Conservation (phyloP, 2,113 vertebrate species). For the Pseudorectes ferrugineus region DNA sequence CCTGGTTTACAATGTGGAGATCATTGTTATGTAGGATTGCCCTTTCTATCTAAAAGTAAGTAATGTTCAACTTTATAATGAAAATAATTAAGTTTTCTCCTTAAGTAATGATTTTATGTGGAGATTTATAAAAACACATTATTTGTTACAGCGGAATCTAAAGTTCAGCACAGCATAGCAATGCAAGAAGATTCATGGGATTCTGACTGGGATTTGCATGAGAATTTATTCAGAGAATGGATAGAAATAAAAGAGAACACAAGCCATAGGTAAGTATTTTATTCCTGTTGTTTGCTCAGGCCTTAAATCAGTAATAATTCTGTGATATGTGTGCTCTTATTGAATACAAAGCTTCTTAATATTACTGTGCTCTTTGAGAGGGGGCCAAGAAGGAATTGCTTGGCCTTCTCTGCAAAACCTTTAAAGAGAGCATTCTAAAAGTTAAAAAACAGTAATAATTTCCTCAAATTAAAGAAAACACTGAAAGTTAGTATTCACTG, state of each 20-base stretch:
- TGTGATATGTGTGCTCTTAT: neutral
- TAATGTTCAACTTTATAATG: neutral
- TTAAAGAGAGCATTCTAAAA: neutral
- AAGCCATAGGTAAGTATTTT: conserved; percentile 79
- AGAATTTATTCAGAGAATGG: conserved; percentile 89
- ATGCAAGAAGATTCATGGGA: conserved; percentile 95
- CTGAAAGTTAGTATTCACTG: neutral
- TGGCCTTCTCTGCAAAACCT: neutral
- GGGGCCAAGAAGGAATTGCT: neutral
- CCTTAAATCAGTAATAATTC: neutral
- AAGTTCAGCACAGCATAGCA: conserved; percentile 77
- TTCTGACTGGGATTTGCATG: conserved; percentile 88
- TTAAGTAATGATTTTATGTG: neutral
- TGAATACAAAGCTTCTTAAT: neutral
- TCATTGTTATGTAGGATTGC: conserved; percentile 93
- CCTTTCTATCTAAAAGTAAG: conserved; percentile 96
- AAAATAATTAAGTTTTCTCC: neutral
- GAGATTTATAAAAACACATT: neutral
- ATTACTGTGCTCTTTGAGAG: neutral
- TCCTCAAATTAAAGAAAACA: neutral
- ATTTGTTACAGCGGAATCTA: conserved; percentile 80
- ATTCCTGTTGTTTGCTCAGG: neutral
- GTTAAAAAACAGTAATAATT: neutral
- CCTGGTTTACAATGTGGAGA: conserved; percentile 91
- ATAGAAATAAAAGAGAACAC: conserved; percentile 81